A percentile compares a stretch with the other conserved stretches of the same genome.
Conservation (phyloP, 92 coral and sea anemone species). For the Plumapathes pennacea region DNA sequence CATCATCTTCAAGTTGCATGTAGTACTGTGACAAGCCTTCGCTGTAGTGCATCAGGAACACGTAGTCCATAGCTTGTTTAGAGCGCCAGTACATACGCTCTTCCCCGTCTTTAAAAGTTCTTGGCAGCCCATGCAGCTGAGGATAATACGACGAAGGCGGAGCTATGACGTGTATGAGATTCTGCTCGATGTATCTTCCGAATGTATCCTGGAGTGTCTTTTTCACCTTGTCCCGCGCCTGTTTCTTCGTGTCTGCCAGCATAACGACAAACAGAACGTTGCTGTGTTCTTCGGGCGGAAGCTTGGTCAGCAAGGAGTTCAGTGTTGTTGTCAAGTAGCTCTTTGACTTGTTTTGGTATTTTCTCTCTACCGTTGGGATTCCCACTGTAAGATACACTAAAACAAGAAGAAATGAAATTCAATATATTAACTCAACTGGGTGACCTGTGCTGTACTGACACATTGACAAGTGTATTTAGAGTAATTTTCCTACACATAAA, state of each 20-base stretch:
- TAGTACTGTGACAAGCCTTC: conserved; percentile 71
- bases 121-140: conserved; percentile 50
- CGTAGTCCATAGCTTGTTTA: conserved; percentile 80
- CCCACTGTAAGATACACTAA: conserved; percentile 84
- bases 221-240: conserved; percentile 37
- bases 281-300: conserved; percentile 10
- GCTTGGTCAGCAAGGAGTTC: conserved; percentile 47
- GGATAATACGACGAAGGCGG: conserved; percentile 78
- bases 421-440: neutral
- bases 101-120: conserved; percentile 54
- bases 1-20: conserved; percentile 92
- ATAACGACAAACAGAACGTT: conserved; percentile 66
- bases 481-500: too few relatives aligned
- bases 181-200: conserved; percentile 46
- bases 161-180: conserved; percentile 74
- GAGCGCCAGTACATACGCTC: conserved; percentile 89
- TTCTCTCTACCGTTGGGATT: conserved; percentile 73
- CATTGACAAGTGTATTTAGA: too few relatives aligned
- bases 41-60: conserved; percentile 72
- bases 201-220: conserved; percentile 29
- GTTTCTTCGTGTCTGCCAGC: conserved; percentile 73
- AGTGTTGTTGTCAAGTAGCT: conserved; percentile 58
- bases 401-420: neutral
- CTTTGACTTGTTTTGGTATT: conserved; percentile 37
- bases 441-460: too few relatives aligned